These are phyloP conservation scores for Phalacrocorax carbo DNA, from an alignment of 2,113 vertebrate genomes.

Conservation along the genomic window DNA sequence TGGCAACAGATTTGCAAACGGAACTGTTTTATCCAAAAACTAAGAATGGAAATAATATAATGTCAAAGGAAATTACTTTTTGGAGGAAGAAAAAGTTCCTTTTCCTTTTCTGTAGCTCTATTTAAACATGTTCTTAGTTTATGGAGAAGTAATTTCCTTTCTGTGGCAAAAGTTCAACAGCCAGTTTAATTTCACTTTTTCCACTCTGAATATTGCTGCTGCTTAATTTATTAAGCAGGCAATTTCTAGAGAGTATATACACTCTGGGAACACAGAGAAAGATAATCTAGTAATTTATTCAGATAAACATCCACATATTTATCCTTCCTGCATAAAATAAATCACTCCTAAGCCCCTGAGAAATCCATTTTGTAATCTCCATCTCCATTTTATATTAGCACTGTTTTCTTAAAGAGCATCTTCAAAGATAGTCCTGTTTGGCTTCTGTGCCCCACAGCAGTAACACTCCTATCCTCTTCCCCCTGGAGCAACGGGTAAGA, in stretches of 20 bases:
- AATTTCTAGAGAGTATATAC: not conserved
- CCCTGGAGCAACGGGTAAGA: not conserved
- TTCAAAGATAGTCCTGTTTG: not conserved
- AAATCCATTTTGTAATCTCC: not conserved
- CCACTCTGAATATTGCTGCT: not conserved
- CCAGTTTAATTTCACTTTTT: not conserved
- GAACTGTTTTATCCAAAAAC: not conserved
- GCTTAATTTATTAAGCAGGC: not conserved
- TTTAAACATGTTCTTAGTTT: not conserved
- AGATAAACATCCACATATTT: not conserved
- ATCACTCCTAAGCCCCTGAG: not conserved
- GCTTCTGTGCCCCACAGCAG: not conserved
- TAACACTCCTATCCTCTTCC: not conserved
- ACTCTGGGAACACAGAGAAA: not conserved
- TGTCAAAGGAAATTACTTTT: not conserved
- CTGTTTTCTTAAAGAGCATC: not conserved
- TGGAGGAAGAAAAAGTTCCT: not conserved
- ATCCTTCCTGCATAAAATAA: not conserved
- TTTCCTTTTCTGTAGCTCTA: not conserved
- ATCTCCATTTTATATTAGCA: not conserved
- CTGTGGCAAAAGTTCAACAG: not conserved
- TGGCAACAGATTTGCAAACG: not conserved
- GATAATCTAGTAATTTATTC: not conserved
- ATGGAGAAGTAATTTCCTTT: not conserved
- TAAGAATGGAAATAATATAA: not conserved